These are phyloP conservation scores for Corvus moneduloides DNA, from an alignment of 2,113 vertebrate genomes.

Conservation along the genomic window DNA sequence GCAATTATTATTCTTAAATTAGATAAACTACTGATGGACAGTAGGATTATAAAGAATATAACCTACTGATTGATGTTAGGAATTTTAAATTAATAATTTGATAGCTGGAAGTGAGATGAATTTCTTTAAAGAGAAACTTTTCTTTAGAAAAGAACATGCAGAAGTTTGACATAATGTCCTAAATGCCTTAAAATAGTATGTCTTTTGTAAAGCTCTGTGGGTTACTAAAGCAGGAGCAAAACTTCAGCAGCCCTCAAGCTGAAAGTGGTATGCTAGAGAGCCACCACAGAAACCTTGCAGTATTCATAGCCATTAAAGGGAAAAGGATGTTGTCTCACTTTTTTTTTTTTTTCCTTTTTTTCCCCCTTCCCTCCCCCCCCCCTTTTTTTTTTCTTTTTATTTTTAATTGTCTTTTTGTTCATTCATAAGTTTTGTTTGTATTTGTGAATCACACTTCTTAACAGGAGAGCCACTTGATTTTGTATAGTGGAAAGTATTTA, in stretches of 20 bases:
- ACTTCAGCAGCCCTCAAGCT: not conserved
- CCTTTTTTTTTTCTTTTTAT: fast-evolving
- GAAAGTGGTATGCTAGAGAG: not conserved
- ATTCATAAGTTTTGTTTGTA: not conserved
- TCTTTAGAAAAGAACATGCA: not conserved
- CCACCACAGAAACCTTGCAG: not conserved
- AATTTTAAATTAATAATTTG: not conserved
- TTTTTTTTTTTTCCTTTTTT: not conserved
- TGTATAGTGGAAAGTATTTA: not conserved
- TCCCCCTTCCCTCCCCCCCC: no score
- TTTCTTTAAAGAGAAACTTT: not conserved
- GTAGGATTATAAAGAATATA: not conserved
- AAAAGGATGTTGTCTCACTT: not conserved
- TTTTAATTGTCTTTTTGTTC: not conserved
- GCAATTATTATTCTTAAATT: not conserved
- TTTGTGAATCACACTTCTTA: not conserved
- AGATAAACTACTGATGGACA: not conserved
- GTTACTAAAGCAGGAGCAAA: not conserved
- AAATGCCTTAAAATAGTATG: not conserved
- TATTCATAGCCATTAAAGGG: not conserved
- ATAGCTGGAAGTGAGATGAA: not conserved
- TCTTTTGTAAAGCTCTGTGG: not conserved
- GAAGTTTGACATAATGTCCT: not conserved
- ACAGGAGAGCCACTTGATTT: not conserved
- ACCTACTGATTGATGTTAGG: not conserved